Base-by-base conservation (phyloP, 2,888 invertebrate species). In the Parnassius smintheus region DNA sequence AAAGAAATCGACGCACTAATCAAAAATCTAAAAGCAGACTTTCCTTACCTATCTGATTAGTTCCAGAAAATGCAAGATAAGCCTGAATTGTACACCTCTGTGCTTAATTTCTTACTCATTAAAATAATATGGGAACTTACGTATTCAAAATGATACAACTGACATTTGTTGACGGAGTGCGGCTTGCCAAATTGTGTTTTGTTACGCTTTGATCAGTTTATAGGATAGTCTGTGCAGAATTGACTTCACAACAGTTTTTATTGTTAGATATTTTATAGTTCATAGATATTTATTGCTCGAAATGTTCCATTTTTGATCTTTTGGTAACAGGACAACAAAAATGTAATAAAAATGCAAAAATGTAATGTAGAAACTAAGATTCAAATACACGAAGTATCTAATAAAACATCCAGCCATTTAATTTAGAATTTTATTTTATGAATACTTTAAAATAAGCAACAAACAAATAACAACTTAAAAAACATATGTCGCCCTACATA, bases 371-470 rank as follows among this genome's bases (percentile, higher is more conserved):
- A 56, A 22, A 25, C 55, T 67, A 64, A 71, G 70, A 70, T 68
- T 71, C 68, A 70, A 66, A 68, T 65, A 61, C 74, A 10, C 48
- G 79, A 84, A 84, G 83, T 80, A 71, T 83, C 81, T 76, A 88
- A 87, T 86, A 84, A 88, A 89, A 88, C 80, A 80, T 82, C 79
- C 80, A 82, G 82, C 81, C 79, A 78, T 79, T 82, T 71, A 73
- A 77, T 84, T 86, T 84, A 69, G 67, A 75, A 68, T 85, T 87
- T 86, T 88, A 85, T 84, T 81, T 82, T 82, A 87, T 89, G 85
- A 89, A 89, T 88, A 88, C 86, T 88, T 86, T 83, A 90, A 89
- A 90, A 88, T 89, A 90, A 91, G 91, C 91, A 91, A 91, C 91
- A 91, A 91, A 90, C 88, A 90, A 89, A 83, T 88, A 91, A 91